phyloP scores from a whole-genome alignment of 2,797 vertebrate genomes.

The Adelosebastes latens region DNA sequence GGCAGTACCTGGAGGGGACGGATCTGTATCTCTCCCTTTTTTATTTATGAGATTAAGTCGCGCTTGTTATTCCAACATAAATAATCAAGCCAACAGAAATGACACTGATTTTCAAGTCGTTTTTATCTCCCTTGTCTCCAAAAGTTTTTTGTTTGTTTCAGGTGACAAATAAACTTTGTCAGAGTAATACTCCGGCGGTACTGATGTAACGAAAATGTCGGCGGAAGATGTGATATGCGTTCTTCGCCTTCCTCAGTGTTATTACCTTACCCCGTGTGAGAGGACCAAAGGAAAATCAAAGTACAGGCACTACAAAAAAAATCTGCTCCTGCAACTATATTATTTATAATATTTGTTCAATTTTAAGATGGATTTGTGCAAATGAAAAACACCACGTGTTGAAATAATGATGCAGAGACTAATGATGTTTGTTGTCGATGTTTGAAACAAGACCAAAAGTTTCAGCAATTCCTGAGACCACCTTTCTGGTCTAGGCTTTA shows the following conservation, averaged over 20 bases:
- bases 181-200: background rate
- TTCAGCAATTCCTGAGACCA: constrained; percentile 48
- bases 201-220: constrained; percentile 13
- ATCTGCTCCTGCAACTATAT: background rate
- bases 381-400: constrained; percentile 3
- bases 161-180: constrained; percentile 70
- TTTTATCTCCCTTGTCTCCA: constrained; percentile 63
- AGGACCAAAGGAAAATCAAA: constrained; percentile 26
- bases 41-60: constrained; percentile 86
- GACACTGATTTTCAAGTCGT: constrained; percentile 77
- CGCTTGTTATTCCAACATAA: constrained; percentile 85
- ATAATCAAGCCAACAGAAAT: constrained; percentile 82
- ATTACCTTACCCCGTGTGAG: constrained; percentile 34
- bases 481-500: constrained; percentile 31
- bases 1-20: constrained; percentile 84
- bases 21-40: constrained; percentile 82
- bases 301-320: background rate
- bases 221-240: constrained; percentile 35
- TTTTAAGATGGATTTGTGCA: constrained; percentile 6
- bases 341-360: constrained; percentile 1
- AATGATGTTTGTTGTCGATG: background rate
- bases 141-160: constrained; percentile 71
- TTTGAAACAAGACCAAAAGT: constrained; percentile 21
- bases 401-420: constrained; percentile 12
- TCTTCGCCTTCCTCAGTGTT: constrained; percentile 1